Base-by-base conservation (phyloP, 2,113 vertebrate genomes). In the Pterophyllum scalare region DNA sequence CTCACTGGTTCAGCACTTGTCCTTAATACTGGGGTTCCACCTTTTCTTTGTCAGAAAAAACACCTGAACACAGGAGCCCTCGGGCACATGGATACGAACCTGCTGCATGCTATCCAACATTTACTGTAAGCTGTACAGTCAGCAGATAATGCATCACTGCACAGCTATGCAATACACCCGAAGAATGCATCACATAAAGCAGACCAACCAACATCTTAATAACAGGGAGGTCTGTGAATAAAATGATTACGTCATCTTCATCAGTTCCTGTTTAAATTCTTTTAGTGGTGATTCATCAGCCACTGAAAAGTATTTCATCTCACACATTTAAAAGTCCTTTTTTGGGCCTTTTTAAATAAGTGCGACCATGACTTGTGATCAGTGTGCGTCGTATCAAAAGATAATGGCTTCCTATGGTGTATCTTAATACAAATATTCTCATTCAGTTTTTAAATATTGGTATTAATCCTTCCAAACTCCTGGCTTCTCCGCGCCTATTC, bases 371-470 rank as follows among this genome's bases (percentile, higher is more conserved):
- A n/a, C n/a, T 54, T 52, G 43, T 13, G 43, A 70, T 28, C 20
- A 52, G 6, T 1, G 65, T 0, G 3, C 20, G 0, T 3, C 0
- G 1, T n/a, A 31, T 52, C 13, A 46, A 52, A 72, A 17, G 7
- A 31, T 11, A 52, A 52, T 31, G 43, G 24, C 43, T 72, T 72
- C 65, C 15, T 13, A 3, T 20, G 49, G 64, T 20, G 8, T 40
- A 20, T 24, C 7, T 52, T 13, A 31, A n/a, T 72, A 54, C 0
- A 54, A n/a, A 54, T 14, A 33, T 13, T 72, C 12, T 19, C 46
- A 33, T 52, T 33, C 52, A 31, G 26, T 9, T 28, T n/a, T 72
- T 33, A 72, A 33, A 52, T 8, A 72, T 72, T 72, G 26, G 26
- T 19, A 1, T 20, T 72, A 72, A 52, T 31, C 46, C 24, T 31